Conservation (phyloP, 2,113 vertebrate species). For the Nannospalax galili region DNA sequence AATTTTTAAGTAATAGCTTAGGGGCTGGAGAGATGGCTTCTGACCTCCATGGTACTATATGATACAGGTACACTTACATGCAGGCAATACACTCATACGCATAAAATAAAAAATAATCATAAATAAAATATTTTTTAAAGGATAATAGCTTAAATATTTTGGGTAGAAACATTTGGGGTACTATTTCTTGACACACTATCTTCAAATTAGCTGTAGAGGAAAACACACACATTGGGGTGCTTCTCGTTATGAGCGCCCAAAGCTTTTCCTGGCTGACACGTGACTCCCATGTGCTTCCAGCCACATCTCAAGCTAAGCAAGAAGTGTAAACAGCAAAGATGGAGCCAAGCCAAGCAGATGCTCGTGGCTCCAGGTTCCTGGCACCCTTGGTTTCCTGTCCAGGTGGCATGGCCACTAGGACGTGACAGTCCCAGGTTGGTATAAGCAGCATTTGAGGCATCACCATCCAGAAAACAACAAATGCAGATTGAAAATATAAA, state of each 20-base stretch:
- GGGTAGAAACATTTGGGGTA: neutral
- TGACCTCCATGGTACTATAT: no score
- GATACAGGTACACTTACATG: no score
- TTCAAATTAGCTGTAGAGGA: neutral
- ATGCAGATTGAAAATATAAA: neutral
- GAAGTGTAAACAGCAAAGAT: neutral
- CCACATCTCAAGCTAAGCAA: neutral
- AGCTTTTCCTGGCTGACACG: neutral
- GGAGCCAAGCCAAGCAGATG: neutral
- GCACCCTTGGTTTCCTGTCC: neutral
- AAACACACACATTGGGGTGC: neutral
- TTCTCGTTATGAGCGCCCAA: neutral
- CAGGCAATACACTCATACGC: no score
- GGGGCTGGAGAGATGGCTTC: no score
- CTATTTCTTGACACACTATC: neutral
- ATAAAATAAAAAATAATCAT: no score
- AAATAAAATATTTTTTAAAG: no score
- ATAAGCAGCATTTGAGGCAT: neutral
- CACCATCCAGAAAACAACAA: neutral
- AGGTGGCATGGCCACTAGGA: neutral
- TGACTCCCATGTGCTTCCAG: neutral
- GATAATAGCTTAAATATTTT: neutral
- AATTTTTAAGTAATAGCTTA: no score
- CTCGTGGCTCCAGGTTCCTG: neutral
- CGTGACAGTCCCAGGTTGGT: neutral